Conservation (phyloP, 2,113 vertebrate genomes). For the Hepsetus odoe region DNA sequence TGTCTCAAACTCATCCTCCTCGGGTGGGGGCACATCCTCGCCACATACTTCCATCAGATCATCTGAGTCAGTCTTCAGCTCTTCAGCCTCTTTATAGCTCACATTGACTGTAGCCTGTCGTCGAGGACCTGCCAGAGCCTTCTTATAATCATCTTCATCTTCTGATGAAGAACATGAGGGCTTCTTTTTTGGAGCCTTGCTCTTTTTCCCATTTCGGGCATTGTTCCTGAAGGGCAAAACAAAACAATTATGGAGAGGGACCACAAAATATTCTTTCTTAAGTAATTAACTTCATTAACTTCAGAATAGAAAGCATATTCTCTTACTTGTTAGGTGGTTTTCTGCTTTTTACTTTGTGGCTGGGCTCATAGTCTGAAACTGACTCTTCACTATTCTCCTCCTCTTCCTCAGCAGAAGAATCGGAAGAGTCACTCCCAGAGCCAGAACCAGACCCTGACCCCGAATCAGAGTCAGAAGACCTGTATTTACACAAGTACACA, state of each 20-base stretch:
- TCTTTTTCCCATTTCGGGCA: conserved; percentile 89
- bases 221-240: conserved; percentile 76
- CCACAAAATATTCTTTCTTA: no score
- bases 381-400: conserved; percentile 89
- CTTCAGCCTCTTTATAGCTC: conserved; percentile 98
- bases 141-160: conserved; percentile 86
- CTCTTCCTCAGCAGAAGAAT: conserved; percentile 83
- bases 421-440: conserved; percentile 86
- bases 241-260: neutral
- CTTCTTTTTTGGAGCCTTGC: conserved; percentile 83
- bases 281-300: neutral
- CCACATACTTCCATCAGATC: conserved; percentile 94
- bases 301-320: neutral
- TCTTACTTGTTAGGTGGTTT: conserved; percentile 90
- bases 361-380: conserved; percentile 95
- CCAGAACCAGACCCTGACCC: conserved; percentile 70
- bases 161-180: conserved; percentile 83
- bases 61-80: conserved; percentile 96
- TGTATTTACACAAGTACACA: conserved; percentile 11
- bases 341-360: conserved; percentile 92
- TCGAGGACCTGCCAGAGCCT: conserved; percentile 84
- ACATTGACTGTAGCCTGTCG: conserved; percentile 96
- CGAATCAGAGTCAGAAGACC: conserved; percentile 83
- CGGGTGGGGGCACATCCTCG: conserved; percentile 92
- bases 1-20: conserved; percentile 98